phyloP scores from a whole-genome alignment of 2,888 invertebrate genomes.

The Dicycla oo region DNA sequence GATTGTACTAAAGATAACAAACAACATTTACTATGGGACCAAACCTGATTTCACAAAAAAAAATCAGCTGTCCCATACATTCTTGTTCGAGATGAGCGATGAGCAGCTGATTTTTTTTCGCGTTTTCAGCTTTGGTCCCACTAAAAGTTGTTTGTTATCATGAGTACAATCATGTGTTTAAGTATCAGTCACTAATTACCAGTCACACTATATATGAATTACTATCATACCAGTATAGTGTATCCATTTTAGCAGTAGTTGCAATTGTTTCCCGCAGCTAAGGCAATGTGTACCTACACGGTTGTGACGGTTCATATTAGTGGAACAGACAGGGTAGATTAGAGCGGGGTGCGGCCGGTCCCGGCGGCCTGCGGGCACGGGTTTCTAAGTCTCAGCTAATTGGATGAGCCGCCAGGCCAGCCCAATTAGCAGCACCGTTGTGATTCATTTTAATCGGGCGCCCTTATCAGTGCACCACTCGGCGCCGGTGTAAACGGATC shows the following conservation, averaged over 20 bases:
- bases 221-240: conserved; percentile 25
- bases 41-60: no score
- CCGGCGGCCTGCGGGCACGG: conserved; percentile 80
- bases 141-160: no score
- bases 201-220: no score
- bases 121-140: no score
- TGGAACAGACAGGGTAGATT: conserved; percentile 77
- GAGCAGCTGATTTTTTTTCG: no score
- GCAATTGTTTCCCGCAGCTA: conserved; percentile 60
- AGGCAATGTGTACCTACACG: conserved; percentile 65
- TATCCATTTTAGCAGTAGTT: conserved; percentile 47
- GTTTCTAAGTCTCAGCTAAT: conserved; percentile 90
- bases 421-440: conserved; percentile 88
- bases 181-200: no score
- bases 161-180: no score
- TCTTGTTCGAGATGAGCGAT: no score
- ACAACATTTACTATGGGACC: no score
- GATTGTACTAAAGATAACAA: no score
- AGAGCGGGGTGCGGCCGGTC: conserved; percentile 73
- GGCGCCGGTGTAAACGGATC: conserved; percentile 51
- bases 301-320: conserved; percentile 73
- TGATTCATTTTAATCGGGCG: conserved; percentile 89
- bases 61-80: no score
- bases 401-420: conserved; percentile 86
- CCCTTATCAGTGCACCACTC: conserved; percentile 82